These are phyloP conservation scores for Callithrix jacchus DNA, from an alignment of 2,113 vertebrate genomes.

Conservation along the genomic window DNA sequence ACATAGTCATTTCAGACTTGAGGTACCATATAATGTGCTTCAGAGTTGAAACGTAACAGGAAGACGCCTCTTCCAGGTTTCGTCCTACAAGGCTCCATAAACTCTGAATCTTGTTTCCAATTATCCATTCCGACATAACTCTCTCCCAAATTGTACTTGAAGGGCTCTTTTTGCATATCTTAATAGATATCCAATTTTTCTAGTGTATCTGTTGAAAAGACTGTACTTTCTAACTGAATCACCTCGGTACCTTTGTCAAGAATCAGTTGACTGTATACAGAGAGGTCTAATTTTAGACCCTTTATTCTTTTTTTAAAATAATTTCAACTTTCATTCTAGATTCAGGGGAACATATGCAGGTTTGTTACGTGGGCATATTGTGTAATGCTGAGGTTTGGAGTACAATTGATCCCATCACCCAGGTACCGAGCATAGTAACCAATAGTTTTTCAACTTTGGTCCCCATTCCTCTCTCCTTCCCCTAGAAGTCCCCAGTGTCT, in stretches of 20 bases:
- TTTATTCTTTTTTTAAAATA: not conserved
- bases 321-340: too few relatives aligned
- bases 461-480: too few relatives aligned
- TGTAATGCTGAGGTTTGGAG: too few relatives aligned
- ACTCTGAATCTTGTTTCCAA: not conserved
- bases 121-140: not conserved
- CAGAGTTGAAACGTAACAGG: not conserved
- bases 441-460: too few relatives aligned
- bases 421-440: too few relatives aligned
- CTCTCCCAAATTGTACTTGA: not conserved
- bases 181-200: not conserved
- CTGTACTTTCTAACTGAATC: slow-evolving; percentile 25
- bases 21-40: not conserved
- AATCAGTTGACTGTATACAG: not conserved
- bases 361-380: too few relatives aligned
- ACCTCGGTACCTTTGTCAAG: not conserved
- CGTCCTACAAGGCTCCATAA: not conserved
- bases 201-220: slow-evolving; percentile 14
- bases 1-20: not conserved
- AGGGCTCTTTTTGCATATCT: not conserved
- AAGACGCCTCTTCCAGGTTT: not conserved
- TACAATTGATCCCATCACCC: too few relatives aligned
- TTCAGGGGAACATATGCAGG: too few relatives aligned
- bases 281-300: not conserved
- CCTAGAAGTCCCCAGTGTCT: too few relatives aligned